Percentiles rank a stretch among this genome's conserved stretches.
These are phyloP conservation scores for Ectobius pallidus DNA, from an alignment of 2,888 invertebrate genomes.

Conservation along the genomic window DNA sequence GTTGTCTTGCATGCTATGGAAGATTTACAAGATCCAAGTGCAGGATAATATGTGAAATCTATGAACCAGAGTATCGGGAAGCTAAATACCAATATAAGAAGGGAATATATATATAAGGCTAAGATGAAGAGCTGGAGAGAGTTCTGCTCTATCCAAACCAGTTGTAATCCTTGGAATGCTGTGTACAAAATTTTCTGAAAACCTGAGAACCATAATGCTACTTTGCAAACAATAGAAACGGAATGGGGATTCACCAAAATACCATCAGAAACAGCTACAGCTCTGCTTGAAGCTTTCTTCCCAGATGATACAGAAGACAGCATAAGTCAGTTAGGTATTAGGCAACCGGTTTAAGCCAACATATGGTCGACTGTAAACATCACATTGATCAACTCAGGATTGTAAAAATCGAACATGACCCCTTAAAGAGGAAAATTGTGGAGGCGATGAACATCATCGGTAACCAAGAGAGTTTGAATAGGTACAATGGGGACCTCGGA, in stretches of 20 bases:
- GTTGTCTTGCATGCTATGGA: not conserved
- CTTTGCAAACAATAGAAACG: not conserved
- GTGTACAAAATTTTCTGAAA: not conserved
- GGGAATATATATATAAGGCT: not conserved
- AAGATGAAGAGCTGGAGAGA: not conserved
- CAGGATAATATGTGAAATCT: not conserved
- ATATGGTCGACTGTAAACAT: too few relatives aligned
- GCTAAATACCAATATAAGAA: not conserved
- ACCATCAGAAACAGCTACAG: not conserved
- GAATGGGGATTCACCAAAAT: not conserved
- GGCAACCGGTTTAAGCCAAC: too few relatives aligned
- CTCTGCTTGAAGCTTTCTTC: not conserved
- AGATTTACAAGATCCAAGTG: not conserved
- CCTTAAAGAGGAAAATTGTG: too few relatives aligned
- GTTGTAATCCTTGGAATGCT: not conserved
- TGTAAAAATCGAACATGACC: too few relatives aligned
- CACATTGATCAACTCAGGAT: too few relatives aligned
- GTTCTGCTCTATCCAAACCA: not conserved
- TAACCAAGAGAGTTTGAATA: too few relatives aligned
- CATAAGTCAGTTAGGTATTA: too few relatives aligned
- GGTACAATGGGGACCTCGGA: too few relatives aligned
- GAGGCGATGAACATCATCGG: too few relatives aligned
- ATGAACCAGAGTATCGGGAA: not conserved
- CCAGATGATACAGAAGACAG: not conserved
- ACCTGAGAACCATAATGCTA: not conserved